A percentile compares a stretch with the other conserved stretches of the same genome.
Evolutionary conservation across 2,888 invertebrate species (phyloP).

Genomic region (Chymomyza caudatula): DNA sequence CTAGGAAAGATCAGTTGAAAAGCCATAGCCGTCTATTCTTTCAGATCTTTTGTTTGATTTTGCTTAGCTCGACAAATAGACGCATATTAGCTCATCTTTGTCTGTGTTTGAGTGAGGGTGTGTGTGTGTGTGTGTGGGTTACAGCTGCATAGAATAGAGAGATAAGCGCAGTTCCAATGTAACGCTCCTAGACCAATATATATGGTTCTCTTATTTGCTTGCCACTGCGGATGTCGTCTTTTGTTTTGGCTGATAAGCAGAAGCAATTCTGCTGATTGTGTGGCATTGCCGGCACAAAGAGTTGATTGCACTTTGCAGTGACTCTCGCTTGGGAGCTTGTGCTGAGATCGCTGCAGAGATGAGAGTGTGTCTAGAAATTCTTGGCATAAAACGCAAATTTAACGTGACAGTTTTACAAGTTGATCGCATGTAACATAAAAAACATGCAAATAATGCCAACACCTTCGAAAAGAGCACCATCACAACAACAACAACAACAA

Average conservation of each 20-base stretch:
- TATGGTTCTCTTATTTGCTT: not conserved
- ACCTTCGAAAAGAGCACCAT: slow-evolving; percentile 55
- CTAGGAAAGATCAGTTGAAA: not conserved
- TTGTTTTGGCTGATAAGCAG: slow-evolving; percentile 53
- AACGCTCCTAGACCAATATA: not conserved
- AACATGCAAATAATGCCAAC: slow-evolving; percentile 58
- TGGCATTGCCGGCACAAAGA: slow-evolving; percentile 9
- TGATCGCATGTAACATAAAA: slow-evolving; percentile 70
- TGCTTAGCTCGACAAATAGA: slow-evolving; percentile 58
- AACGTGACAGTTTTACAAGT: slow-evolving; percentile 70
- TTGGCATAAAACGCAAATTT: slow-evolving; percentile 69
- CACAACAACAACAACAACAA: slow-evolving; percentile 23
- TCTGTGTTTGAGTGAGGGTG: not conserved
- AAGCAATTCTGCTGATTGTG: not conserved
- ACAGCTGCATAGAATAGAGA: not conserved
- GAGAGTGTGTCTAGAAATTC: not conserved
- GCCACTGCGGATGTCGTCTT: slow-evolving; percentile 57
- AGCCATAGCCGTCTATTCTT: not conserved
- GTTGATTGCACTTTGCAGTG: slow-evolving; percentile 63
- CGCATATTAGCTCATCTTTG: slow-evolving; percentile 33
- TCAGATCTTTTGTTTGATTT: slow-evolving; percentile 24
- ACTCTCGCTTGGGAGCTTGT: not conserved
- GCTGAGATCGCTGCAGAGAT: not conserved
- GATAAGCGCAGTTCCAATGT: not conserved
- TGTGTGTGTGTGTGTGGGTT: not conserved